Percentiles rank a stretch among this genome's conserved stretches.
Evolutionary conservation across 2,888 invertebrate species (phyloP).

Genomic region (Chalcis sispes): DNA sequence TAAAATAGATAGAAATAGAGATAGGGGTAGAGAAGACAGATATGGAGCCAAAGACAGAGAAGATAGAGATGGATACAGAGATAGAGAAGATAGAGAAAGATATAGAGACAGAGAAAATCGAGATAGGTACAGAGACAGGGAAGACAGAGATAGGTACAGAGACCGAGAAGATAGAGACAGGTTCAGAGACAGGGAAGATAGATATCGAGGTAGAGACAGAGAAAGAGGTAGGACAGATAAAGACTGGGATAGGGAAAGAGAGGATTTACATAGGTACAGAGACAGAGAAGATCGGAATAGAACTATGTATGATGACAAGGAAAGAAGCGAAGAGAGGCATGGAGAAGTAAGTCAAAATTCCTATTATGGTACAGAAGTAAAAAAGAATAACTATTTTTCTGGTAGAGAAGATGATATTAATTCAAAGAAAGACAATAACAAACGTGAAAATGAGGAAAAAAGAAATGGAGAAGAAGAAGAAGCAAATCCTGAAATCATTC

Average conservation of each 20-base stretch:
- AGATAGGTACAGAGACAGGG: slow-evolving; percentile 1
- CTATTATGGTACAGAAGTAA: slow-evolving; percentile 62
- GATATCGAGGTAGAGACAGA: slow-evolving; percentile 17
- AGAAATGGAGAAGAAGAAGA: slow-evolving; percentile 27
- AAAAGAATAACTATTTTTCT: slow-evolving; percentile 37
- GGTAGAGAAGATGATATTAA: slow-evolving; percentile 52
- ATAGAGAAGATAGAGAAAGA: neutral
- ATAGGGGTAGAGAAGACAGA: too few relatives aligned
- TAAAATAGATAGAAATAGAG: slow-evolving; percentile 13
- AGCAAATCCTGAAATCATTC: slow-evolving; percentile 63
- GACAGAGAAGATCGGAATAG: slow-evolving; percentile 50
- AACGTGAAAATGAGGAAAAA: neutral
- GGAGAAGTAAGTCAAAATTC: slow-evolving; percentile 48
- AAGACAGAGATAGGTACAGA: slow-evolving; percentile 23
- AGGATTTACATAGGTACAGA: slow-evolving; percentile 55
- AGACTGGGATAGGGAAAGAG: slow-evolving; percentile 31
- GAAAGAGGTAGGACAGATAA: slow-evolving; percentile 31
- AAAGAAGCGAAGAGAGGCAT: slow-evolving; percentile 59
- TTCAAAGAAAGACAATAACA: slow-evolving; percentile 36
- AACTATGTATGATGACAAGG: slow-evolving; percentile 34
- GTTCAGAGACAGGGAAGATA: neutral
- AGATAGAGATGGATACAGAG: slow-evolving; percentile 10
- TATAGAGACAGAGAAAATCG: neutral
- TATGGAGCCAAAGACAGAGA: neutral
- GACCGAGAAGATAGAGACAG: slow-evolving; percentile 17